Conservation (phyloP, 37 sponge, comb jelly and placozoan genomes). For the Crambe crambe region DNA sequence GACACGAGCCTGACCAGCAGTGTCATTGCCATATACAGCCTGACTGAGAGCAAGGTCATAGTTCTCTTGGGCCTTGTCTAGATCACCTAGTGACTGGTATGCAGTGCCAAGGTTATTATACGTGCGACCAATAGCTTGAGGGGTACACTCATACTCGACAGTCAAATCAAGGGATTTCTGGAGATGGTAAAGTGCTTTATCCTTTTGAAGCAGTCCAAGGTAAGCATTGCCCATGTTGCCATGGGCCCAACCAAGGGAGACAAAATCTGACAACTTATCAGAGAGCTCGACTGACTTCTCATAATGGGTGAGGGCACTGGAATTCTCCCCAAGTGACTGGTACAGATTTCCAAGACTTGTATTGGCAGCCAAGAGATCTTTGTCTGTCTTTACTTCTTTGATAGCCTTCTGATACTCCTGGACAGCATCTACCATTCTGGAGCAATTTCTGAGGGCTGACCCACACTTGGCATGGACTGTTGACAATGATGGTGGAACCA, state of each 20-base stretch:
- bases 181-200: constrained; percentile 64
- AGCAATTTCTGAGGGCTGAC: constrained; percentile 9
- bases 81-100: constrained; percentile 47
- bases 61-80: constrained; percentile 52
- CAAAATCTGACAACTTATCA: constrained; percentile 30
- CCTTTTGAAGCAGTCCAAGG: constrained; percentile 48
- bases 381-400: background rate
- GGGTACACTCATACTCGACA: constrained; percentile 37
- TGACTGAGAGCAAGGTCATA: constrained; percentile 69
- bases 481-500: constrained; percentile 34
- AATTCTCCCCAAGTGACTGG: constrained; percentile 58
- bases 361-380: constrained; percentile 41
- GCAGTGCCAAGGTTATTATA: constrained; percentile 76
- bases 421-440: constrained; percentile 25
- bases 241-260: constrained; percentile 74
- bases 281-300: constrained; percentile 28
- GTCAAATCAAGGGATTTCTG: constrained; percentile 50
- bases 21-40: constrained; percentile 66
- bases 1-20: constrained; percentile 58
- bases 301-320: constrained; percentile 53
- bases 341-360: constrained; percentile 68
- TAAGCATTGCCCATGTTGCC: constrained; percentile 80
- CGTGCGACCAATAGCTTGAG: constrained; percentile 62
- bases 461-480: constrained; percentile 38
- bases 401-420: constrained; percentile 35